phyloP scores from a whole-genome alignment of 2,888 invertebrate genomes.

The Parasteatoda lunata region DNA sequence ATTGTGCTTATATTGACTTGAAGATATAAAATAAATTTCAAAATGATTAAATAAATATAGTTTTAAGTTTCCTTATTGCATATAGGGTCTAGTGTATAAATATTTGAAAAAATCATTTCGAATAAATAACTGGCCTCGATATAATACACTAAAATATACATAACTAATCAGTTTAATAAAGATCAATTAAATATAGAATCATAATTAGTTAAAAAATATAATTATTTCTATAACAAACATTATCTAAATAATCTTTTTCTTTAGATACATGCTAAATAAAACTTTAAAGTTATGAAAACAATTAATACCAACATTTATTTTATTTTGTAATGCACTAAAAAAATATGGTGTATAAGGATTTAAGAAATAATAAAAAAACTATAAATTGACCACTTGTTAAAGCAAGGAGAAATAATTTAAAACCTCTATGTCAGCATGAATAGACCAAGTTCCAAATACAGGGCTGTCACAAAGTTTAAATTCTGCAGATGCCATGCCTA shows the following conservation, averaged over 20 bases:
- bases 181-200: too few relatives aligned
- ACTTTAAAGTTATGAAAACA: neutral
- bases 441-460: slow-evolving; percentile 74
- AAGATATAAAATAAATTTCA: too few relatives aligned
- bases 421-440: slow-evolving; percentile 72
- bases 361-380: slow-evolving; percentile 10
- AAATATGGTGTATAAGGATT: neutral
- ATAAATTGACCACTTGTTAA: too few relatives aligned
- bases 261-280: neutral
- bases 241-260: neutral
- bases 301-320: neutral
- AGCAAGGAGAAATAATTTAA: neutral
- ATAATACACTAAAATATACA: too few relatives aligned
- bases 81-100: too few relatives aligned
- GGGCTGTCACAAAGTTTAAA: slow-evolving; percentile 73
- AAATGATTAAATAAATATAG: too few relatives aligned
- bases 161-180: too few relatives aligned
- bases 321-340: neutral
- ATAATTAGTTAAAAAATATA: too few relatives aligned
- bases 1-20: too few relatives aligned
- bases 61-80: too few relatives aligned
- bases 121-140: too few relatives aligned
- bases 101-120: too few relatives aligned
- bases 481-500: slow-evolving; percentile 73
- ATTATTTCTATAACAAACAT: neutral